Evolutionary conservation across 2,888 invertebrate species (phyloP).

Genomic region (Autographa pulchrina): DNA sequence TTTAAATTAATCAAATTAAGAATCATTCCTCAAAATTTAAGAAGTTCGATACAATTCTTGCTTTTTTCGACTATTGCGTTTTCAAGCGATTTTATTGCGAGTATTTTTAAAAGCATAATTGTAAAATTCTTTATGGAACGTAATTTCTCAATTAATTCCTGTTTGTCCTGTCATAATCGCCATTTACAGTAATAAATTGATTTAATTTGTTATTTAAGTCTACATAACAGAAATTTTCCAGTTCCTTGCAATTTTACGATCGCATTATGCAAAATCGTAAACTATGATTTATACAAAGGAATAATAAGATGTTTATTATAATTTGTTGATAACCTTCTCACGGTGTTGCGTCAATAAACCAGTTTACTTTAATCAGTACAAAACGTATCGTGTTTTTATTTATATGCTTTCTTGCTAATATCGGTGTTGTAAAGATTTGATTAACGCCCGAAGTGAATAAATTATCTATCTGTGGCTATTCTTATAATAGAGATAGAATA

Average conservation of each 20-base stretch:
- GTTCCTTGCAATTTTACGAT: constrained; percentile 1
- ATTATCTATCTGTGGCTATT: background rate
- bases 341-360: constrained; percentile 16
- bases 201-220: background rate
- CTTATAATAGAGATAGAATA: too few relatives aligned
- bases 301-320: constrained; percentile 1
- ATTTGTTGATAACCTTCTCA: constrained; percentile 5
- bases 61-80: too few relatives aligned
- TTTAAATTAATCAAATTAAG: background rate
- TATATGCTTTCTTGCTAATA: constrained; percentile 3
- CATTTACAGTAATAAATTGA: background rate
- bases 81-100: too few relatives aligned
- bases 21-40: too few relatives aligned
- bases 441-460: background rate
- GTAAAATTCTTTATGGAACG: background rate
- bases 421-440: background rate
- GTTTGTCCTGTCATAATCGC: background rate
- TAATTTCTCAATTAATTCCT: background rate
- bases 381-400: constrained; percentile 14
- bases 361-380: constrained; percentile 15
- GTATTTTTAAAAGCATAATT: background rate
- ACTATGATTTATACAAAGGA: constrained; percentile 5
- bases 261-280: constrained; percentile 1
- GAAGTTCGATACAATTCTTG: too few relatives aligned
- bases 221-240: background rate